Base-by-base conservation (phyloP, 2,797 vertebrate genomes). In the Trematocara caparti region DNA sequence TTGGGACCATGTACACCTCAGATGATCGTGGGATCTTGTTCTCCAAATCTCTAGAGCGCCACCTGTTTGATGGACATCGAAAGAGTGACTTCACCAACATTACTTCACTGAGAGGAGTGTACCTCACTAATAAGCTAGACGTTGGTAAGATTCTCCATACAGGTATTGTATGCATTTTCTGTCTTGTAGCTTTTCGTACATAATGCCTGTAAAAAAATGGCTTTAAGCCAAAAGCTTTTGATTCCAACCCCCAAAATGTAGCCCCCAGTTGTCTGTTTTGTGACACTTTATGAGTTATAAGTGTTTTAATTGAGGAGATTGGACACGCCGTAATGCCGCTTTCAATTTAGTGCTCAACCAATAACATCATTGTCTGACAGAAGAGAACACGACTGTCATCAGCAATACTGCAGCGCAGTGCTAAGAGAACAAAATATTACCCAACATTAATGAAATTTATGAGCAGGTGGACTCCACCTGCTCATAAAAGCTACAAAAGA, bases 21-120 rank as follows among this genome's bases (percentile, higher is more conserved):
- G 96, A 97, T 11, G 96, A 96, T 81, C 95, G 95, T 1, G 96
- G 96, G 2, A 95, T 97, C 85, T 80, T 97, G 73, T 97, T 96
- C 83, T 95, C 95, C 49, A 96, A 96, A 84, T 97, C 96, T 0
- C 90, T 97, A 8, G 96, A 97, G 88, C 95, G 94, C 64, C 96
- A 97, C 86, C 90, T 97, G 80, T 97, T 97, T 77, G 95, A 96
- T 0, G 94, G 92, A 2, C 94, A 96, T 36, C 92, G 96, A 77
- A 96, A 95, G 87, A 97, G 96, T 15, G 96, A 97, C 47, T 97
- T 97, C 80, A 95, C 94, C 57, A 97, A 97, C 82, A 92, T 97
- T 19, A 97, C 96, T 0, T 97, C 96, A 0, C 82, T 97, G 73
- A 91, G 96, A 83, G 96, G 96, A 64, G 96, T 95, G 27, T 97